Base-by-base conservation (phyloP, 2,888 invertebrate genomes). In the Hydriomena furcata region DNA sequence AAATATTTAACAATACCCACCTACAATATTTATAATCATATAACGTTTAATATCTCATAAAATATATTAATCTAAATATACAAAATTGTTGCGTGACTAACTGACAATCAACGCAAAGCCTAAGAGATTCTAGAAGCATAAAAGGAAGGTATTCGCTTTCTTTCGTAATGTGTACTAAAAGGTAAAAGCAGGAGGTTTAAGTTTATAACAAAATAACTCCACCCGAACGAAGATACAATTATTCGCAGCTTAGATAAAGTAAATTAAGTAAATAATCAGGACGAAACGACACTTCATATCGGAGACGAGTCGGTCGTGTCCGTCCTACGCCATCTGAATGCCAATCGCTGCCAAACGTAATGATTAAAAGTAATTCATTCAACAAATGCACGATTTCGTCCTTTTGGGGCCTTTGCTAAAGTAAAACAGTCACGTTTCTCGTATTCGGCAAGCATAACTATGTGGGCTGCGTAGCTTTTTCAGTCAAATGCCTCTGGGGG, bases 351-450 rank as follows among this genome's bases (percentile, higher is more conserved):
- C 64, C 65, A 69, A 70, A 65, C 55, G 60, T 61, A 65, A 66
- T 67, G 67, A 72, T 73, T 68, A 71, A 73, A 70, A 67, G 71
- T 71, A 71, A 71, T 73, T 75, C 70, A 72, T 74, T 74, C 70
- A 62, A 66, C 63, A 63, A 67, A 68, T 66, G 63, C 63, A 62
- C 57, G 67, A 61, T 58, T 55, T 49, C 52, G 44, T 41, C 40
- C 52, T 58, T 60, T 58, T 62, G 62, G 57, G 41, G 61, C 58
- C 51, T 52, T 44, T 51, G 52, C 49, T 37, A 46, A 48, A 52
- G 68, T 64, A 72, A 73, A 63, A 63, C 68, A 60, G 74, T 75
- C 76, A 76, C 77, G 75, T 74, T 48, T n/a, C 24, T 34, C 51
- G 57, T 55, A 41, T 58, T 61, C 59, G 51, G 51, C 54, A 54